These are phyloP conservation scores for Daktulosphaira vitifoliae DNA, from an alignment of 1,140 invertebrate genomes.

Conservation along the genomic window DNA sequence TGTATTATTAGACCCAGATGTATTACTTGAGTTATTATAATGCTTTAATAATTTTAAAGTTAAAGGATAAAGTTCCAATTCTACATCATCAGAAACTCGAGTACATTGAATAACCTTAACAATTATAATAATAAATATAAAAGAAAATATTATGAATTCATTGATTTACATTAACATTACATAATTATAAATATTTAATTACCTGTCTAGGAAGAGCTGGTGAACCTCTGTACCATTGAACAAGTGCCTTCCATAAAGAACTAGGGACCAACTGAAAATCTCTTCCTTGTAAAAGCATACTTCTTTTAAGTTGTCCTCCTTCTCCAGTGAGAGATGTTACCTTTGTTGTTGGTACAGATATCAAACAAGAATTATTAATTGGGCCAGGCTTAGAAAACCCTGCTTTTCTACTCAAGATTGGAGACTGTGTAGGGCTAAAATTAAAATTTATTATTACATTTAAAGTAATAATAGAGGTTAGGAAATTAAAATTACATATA, in stretches of 20 bases:
- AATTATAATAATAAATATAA: neutral
- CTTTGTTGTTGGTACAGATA: conserved; percentile 53
- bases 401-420: conserved; percentile 38
- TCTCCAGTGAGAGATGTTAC: conserved; percentile 68
- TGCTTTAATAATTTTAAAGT: conserved; percentile 65
- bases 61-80: conserved; percentile 73
- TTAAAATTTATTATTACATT: conserved; percentile 15
- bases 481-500: conserved; percentile 16
- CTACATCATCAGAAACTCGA: conserved; percentile 50
- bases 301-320: conserved; percentile 66
- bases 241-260: conserved; percentile 72
- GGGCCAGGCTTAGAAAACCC: conserved; percentile 51
- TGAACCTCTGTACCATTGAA: conserved; percentile 75
- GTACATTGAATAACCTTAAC: conserved; percentile 52
- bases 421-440: conserved; percentile 44
- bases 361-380: conserved; percentile 65
- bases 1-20: conserved; percentile 46
- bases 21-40: conserved; percentile 44
- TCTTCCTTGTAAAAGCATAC: conserved; percentile 58
- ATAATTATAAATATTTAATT: conserved; percentile 33
- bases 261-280: conserved; percentile 80
- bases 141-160: neutral
- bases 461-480: neutral
- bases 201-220: conserved; percentile 72
- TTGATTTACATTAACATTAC: neutral